These are phyloP conservation scores for Thamnophis sirtalis DNA, from an alignment of 2,113 vertebrate genomes.

Conservation along the genomic window DNA sequence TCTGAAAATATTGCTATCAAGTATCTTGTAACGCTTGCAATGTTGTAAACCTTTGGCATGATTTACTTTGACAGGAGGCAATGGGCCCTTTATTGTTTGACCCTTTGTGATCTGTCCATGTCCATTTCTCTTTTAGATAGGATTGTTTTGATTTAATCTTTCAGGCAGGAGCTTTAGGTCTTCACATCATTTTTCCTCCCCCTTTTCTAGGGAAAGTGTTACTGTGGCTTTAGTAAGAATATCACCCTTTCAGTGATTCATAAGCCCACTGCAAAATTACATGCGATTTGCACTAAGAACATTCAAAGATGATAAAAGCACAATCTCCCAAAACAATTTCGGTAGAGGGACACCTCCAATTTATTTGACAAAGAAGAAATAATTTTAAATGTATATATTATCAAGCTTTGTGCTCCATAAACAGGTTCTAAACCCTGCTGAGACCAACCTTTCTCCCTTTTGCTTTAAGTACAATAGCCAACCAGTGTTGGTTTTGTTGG, in stretches of 20 bases:
- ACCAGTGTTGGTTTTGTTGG: background rate
- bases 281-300: background rate
- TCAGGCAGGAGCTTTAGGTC: slow-evolving; percentile 42
- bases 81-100: slow-evolving; percentile 64
- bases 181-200: slow-evolving; percentile 36
- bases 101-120: slow-evolving; percentile 43
- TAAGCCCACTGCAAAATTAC: slow-evolving; percentile 12
- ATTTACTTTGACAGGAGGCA: slow-evolving; percentile 60
- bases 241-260: slow-evolving; percentile 30
- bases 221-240: slow-evolving; percentile 28
- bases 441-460: background rate
- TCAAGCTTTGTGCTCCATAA: background rate
- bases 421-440: background rate
- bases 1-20: slow-evolving; percentile 63
- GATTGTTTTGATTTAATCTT: slow-evolving; percentile 62
- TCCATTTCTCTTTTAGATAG: slow-evolving; percentile 31
- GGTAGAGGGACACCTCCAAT: background rate
- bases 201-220: background rate
- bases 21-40: slow-evolving; percentile 45
- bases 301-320: background rate
- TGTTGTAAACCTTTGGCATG: slow-evolving; percentile 54
- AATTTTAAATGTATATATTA: background rate
- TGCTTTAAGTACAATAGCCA: background rate
- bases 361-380: background rate
- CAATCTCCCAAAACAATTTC: background rate